phyloP scores from a whole-genome alignment of 1,140 invertebrate genomes.

The Pseudachorutes palmiensis region DNA sequence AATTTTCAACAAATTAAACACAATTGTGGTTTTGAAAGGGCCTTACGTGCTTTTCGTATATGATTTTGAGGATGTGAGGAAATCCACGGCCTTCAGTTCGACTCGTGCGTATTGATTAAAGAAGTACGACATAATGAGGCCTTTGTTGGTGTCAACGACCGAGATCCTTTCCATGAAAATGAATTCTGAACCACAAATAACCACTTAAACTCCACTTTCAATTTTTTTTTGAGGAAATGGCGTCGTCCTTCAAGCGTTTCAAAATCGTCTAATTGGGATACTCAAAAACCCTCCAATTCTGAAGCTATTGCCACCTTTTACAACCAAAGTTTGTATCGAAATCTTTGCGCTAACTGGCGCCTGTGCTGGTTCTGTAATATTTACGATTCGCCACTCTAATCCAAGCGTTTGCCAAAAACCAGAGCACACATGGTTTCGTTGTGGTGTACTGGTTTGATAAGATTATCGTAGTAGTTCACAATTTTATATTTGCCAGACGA shows the following conservation, averaged over 20 bases:
- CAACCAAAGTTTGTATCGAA: too few relatives aligned
- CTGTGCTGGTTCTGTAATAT: too few relatives aligned
- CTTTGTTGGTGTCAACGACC: neutral
- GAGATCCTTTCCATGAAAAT: neutral
- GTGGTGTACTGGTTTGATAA: neutral
- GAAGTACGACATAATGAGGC: neutral
- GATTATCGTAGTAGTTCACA: neutral
- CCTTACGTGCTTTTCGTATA: neutral
- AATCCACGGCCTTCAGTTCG: conserved; percentile 6
- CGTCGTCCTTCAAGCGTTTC: neutral
- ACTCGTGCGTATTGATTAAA: conserved; percentile 5
- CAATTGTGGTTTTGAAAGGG: neutral
- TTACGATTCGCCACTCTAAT: neutral
- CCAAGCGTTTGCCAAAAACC: neutral
- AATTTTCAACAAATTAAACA: neutral
- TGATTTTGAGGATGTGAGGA: neutral
- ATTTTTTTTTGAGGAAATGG: neutral
- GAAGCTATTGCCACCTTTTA: too few relatives aligned
- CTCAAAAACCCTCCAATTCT: too few relatives aligned
- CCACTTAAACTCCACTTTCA: neutral
- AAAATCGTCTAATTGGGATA: too few relatives aligned
- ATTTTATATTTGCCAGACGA: neutral
- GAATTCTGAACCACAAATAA: neutral
- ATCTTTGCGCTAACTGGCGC: too few relatives aligned
- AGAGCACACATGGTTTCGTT: neutral